Conservation (phyloP, 2,797 vertebrate genomes). For the Hippocampus kuda region DNA sequence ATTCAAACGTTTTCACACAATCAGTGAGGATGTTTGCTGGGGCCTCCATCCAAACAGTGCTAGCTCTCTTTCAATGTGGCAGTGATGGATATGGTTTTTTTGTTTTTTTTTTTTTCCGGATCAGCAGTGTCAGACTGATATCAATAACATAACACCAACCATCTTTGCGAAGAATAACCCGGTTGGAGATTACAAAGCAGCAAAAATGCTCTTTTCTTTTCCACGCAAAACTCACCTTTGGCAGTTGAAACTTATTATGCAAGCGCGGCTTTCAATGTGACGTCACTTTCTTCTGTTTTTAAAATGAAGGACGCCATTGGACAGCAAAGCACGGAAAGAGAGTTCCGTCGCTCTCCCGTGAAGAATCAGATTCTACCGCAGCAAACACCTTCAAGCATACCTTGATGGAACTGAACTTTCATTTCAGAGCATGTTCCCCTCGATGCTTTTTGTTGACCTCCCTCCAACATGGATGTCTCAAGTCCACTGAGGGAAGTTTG, state of each 20-base stretch:
- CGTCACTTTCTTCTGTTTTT: not conserved
- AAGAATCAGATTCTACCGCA: not conserved
- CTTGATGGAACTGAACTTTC: not conserved
- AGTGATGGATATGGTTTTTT: constrained; percentile 6
- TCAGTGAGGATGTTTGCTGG: not conserved
- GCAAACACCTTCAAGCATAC: not conserved
- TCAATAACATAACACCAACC: constrained; percentile 38
- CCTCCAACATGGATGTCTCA: not conserved
- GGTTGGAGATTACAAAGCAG: not conserved
- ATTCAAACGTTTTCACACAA: not conserved
- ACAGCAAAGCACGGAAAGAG: not conserved
- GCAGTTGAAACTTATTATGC: not conserved
- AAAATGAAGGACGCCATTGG: not conserved
- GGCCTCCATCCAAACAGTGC: constrained; percentile 44
- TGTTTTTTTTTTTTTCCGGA: constrained; percentile 25
- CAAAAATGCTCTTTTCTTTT: not conserved
- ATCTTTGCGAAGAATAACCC: not conserved
- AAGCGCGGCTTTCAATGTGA: not conserved
- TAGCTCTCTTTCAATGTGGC: constrained; percentile 42
- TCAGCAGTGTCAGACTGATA: constrained; percentile 27
- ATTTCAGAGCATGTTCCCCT: not conserved
- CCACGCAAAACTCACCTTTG: not conserved
- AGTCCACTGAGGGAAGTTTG: not conserved
- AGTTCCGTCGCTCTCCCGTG: not conserved
- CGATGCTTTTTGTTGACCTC: not conserved